Base-by-base conservation (phyloP, 2,113 vertebrate species). In the Daubentonia madagascariensis region DNA sequence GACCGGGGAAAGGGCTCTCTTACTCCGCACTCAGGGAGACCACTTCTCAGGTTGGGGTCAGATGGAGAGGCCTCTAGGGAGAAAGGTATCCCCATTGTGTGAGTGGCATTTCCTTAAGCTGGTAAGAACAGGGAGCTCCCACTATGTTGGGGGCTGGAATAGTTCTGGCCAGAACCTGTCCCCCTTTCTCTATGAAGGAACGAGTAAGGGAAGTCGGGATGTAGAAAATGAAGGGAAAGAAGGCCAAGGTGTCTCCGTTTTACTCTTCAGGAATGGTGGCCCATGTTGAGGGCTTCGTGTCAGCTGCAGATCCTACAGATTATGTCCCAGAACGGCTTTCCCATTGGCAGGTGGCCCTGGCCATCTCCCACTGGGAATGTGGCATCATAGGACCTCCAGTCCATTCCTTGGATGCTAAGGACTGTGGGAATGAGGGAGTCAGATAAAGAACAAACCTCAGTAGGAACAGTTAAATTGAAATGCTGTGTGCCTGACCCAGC, bases 1-100 rank as follows among this genome's bases (percentile, higher is more conserved):
- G 92, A 95, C 97, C 22, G 43, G 95, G 97, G 96, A 93, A 98
- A 98, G 97, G 97, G 97, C 96, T 97, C 95, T 96, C 96, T 96
- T 97, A 63, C 43, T 85, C 92, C 89, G 96, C 95, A 98, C 97
- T 98, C 98, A 98, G 97, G 98, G 98, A 97, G 96, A 97, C 97
- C 97, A 95, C 98, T 97, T 97, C 97, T 97, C 97, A 98, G 97
- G 97, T 96, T 97, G 97, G 94, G 96, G 95, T 97, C 92, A 75
- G 85, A 68, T 92, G 89, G 94, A 90, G 90, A 96, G 91, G 92
- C 96, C 97, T 94, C 76, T n/a, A 61, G 96, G 92, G 80, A 94
- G 94, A 83, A 75, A 67, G 96, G 43, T 10, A 48, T 63, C 96
- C 93, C 91, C 86, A 6, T 80, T 65, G 80, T 45, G 14, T 79